A percentile compares a stretch with the other conserved stretches of the same genome.
Conservation (phyloP, 64 coral and sea anemone genomes). For the Orbicella faveolata region DNA sequence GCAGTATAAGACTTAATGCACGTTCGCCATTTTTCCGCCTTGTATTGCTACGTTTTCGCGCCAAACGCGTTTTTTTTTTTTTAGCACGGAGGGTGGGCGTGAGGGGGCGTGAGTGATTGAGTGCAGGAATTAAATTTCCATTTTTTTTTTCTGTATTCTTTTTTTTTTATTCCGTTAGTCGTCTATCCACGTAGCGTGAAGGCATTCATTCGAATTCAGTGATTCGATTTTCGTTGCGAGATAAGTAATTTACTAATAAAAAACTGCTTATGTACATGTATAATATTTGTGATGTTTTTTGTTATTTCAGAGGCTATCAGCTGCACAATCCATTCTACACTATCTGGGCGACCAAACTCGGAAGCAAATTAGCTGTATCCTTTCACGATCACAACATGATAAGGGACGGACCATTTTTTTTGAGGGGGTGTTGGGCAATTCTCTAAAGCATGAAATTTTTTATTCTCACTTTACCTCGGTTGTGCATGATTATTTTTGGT, state of each 20-base stretch:
- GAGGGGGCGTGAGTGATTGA: too few species aligned
- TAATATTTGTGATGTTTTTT: background rate
- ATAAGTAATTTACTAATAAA: too few species aligned
- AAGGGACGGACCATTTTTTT: background rate
- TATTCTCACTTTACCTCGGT: too few species aligned
- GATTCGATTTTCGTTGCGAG: too few species aligned
- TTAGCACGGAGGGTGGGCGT: background rate
- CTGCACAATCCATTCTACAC: slow-evolving; percentile 82
- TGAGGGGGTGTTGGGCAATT: too few species aligned
- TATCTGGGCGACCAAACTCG: slow-evolving; percentile 78
- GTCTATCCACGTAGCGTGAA: too few species aligned
- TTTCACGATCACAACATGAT: slow-evolving; percentile 5
- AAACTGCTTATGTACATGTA: background rate
- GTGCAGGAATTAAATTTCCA: too few species aligned
- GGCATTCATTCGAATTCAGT: too few species aligned
- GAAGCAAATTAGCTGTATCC: slow-evolving; percentile 73
- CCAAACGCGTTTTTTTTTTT: background rate
- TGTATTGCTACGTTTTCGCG: background rate
- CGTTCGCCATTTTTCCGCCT: background rate
- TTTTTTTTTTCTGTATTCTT: background rate
- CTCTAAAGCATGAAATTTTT: too few species aligned
- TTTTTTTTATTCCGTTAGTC: background rate
- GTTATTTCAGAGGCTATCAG: slow-evolving; percentile 69
- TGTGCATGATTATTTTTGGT: too few species aligned
- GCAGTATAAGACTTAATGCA: too few species aligned